A percentile compares a stretch with the other conserved stretches of the same genome.
Conservation (phyloP, 2,113 vertebrate species). For the Gila orcuttii region DNA sequence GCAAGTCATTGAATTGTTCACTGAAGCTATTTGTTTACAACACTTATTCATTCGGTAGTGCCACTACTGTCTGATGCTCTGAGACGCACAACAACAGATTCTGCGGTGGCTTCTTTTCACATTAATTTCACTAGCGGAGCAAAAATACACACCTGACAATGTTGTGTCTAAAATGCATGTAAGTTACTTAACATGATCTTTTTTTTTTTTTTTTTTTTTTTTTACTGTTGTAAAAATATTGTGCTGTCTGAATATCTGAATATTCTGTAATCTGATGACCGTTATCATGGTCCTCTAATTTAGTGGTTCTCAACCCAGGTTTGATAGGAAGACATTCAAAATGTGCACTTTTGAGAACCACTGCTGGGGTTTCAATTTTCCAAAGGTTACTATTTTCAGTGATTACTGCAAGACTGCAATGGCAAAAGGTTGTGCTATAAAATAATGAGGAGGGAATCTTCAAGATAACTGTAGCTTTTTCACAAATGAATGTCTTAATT, state of each 20-base stretch:
- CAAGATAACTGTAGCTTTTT: constrained; percentile 25
- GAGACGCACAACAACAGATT: background rate
- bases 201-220: constrained; percentile 9
- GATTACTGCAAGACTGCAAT: constrained; percentile 9
- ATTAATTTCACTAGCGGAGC: background rate
- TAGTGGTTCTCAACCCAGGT: background rate
- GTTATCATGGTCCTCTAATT: background rate
- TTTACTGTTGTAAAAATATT: background rate
- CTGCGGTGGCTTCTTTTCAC: background rate
- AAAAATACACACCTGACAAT: background rate
- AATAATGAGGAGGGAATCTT: constrained; percentile 21
- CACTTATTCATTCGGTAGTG: background rate
- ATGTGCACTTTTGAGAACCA: background rate
- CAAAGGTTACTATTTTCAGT: background rate
- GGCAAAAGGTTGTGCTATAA: constrained; percentile 27
- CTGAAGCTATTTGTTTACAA: background rate
- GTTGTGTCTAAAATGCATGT: background rate
- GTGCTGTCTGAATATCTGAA: too few species aligned
- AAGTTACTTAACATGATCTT: background rate
- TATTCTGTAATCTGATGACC: background rate
- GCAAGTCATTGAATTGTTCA: background rate
- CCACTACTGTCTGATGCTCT: background rate
- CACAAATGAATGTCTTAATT: constrained; percentile 32
- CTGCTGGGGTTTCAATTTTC: background rate
- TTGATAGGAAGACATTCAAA: background rate